A percentile compares a stretch with the other conserved stretches of the same genome.
Evolutionary conservation across 2,888 invertebrate species (phyloP).

Genomic region (Drosophila gaucha): DNA sequence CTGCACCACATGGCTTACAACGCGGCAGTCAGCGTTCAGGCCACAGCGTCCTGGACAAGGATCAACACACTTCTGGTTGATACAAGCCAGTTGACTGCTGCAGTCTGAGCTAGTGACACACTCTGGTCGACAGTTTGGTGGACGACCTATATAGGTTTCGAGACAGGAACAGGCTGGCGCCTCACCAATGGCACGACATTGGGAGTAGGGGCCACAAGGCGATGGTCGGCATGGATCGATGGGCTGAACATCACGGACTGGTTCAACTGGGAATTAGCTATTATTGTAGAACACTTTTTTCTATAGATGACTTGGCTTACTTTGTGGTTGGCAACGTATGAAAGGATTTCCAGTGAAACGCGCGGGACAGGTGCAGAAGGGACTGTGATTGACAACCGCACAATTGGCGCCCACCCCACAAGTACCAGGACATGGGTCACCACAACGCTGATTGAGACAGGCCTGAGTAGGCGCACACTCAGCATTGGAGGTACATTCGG

Average conservation of each 20-base stretch:
- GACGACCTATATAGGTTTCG: constrained; percentile 88
- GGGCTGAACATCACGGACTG: constrained; percentile 84
- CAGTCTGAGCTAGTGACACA: constrained; percentile 92
- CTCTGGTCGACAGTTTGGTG: constrained; percentile 92
- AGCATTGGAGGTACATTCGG: constrained; percentile 90
- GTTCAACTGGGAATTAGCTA: constrained; percentile 82
- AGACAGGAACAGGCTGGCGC: constrained; percentile 91
- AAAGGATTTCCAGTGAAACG: constrained; percentile 91
- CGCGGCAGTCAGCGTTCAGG: constrained; percentile 89
- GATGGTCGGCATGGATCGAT: constrained; percentile 91
- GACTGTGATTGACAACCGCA: constrained; percentile 92
- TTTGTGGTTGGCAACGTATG: constrained; percentile 87
- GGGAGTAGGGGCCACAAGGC: constrained; percentile 92
- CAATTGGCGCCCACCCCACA: constrained; percentile 91
- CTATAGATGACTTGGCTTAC: constrained; percentile 78
- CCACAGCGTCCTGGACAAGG: constrained; percentile 91
- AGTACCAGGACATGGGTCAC: constrained; percentile 93
- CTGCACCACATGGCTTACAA: constrained; percentile 90
- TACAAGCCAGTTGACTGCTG: constrained; percentile 88
- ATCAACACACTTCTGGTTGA: constrained; percentile 91
- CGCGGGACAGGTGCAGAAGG: constrained; percentile 90
- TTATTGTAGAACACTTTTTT: neutral
- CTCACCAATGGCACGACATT: constrained; percentile 89
- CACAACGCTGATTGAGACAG: constrained; percentile 92
- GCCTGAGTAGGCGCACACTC: constrained; percentile 91